Evolutionary conservation across 2,797 vertebrate genomes (phyloP), one percentile per base, ranked within the genome.

Genomic region (Helicolenus hilgendorfi): DNA sequence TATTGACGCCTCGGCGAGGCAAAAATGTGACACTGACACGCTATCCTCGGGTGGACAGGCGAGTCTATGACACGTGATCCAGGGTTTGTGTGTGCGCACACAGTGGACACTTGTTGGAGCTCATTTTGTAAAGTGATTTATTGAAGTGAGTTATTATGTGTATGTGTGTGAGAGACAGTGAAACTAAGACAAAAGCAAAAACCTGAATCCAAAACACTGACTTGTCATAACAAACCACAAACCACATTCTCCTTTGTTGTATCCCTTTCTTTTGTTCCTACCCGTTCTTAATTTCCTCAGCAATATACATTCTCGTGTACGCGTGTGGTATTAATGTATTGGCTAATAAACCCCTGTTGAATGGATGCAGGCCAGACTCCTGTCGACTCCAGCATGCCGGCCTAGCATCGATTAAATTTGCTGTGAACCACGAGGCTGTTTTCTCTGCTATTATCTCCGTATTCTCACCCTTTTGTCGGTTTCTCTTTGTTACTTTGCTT

Each of bases 391-490:
- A 58, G 64, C 20, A 67, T 56, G 77, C 60, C 31, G 71, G 68
- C 81, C 86, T 70, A 76, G 72, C 68, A 85, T 88, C 78, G 87
- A 75, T 87, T 93, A 81, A 63, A 74, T 84, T 76, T 31, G 53
- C 67, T 86, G 58, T 81, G 49, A 68, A 87, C 67, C 4, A 9
- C 77, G 31, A 58, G 22, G 41, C 18, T 22, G 20, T 74, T 90
- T 58, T 70, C 53, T 84, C 18, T 31, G 68, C 65, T 45, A 60
- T 81, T 56, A 27, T 58, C 31, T 58, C 41, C 41, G 13, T 70
- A 24, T 65, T 69, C 67, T 27, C 55, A 49, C 11, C 56, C 41
- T 78, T 27, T 72, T 49, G 33, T 41, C 3, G 4, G 20, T 62
- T 74, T 38, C 22, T 35, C 9, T 36, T 63, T 55, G 9, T 72